Evolutionary conservation across 1,140 invertebrate genomes (phyloP).

Genomic region (Drosophila kanapiae): DNA sequence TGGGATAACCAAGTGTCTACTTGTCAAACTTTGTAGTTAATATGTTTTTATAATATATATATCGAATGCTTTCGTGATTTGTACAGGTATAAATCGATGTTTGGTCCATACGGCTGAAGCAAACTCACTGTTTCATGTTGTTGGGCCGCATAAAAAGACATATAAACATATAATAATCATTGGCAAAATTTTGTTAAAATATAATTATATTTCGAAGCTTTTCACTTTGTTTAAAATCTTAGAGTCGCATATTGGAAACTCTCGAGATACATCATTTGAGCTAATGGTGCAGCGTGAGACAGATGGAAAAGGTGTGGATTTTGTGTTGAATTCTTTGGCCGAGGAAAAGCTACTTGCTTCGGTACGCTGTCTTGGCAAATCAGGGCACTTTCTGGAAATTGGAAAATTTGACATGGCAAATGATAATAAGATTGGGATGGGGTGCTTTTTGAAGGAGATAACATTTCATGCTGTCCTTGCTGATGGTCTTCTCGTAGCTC

Average conservation of each 20-base stretch:
- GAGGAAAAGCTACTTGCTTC: constrained; percentile 90
- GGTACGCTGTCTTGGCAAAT: constrained; percentile 90
- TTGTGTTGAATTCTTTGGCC: constrained; percentile 89
- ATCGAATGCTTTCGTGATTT: too few relatives aligned
- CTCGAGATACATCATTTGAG: constrained; percentile 88
- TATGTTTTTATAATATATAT: too few relatives aligned
- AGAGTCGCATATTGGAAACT: constrained; percentile 88
- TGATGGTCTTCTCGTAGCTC: constrained; percentile 89
- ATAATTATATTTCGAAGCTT: neutral
- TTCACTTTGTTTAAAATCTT: neutral
- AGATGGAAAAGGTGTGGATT: constrained; percentile 88
- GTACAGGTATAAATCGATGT: too few relatives aligned
- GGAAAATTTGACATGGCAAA: constrained; percentile 91
- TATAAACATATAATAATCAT: too few relatives aligned
- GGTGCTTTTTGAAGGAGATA: constrained; percentile 93
- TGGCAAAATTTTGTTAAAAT: neutral
- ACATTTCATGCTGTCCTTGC: constrained; percentile 95
- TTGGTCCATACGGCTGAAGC: too few relatives aligned
- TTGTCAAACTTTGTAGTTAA: too few relatives aligned
- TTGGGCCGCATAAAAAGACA: too few relatives aligned
- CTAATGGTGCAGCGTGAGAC: constrained; percentile 87
- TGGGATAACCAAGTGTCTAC: too few relatives aligned
- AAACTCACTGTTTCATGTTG: too few relatives aligned
- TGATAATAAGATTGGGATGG: constrained; percentile 89
- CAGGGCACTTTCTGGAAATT: constrained; percentile 91